Evolutionary conservation across 2,888 invertebrate species (phyloP).

Genomic region (Folsomia candida): DNA sequence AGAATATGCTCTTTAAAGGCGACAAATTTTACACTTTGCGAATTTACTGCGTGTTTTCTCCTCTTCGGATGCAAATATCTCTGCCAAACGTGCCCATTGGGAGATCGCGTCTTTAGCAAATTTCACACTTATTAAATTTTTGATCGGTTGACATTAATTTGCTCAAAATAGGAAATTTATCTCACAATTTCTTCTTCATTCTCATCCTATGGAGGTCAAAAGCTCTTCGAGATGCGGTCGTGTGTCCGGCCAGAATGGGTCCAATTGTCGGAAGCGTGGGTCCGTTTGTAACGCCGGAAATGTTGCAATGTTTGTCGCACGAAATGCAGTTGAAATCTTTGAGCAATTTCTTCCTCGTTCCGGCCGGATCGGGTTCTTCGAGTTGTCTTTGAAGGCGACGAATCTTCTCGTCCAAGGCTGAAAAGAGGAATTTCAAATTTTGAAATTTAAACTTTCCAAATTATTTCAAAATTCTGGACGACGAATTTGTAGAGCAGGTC

Average conservation of each 20-base stretch:
- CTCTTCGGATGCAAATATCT: too few relatives aligned
- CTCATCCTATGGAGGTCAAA: constrained; percentile 44
- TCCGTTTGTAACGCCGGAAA: constrained; percentile 43
- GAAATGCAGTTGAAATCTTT: constrained; percentile 47
- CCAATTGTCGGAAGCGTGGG: constrained; percentile 29
- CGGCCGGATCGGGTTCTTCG: constrained; percentile 50
- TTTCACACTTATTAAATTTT: too few relatives aligned
- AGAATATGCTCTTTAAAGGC: too few relatives aligned
- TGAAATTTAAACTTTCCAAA: too few relatives aligned
- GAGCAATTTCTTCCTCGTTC: constrained; percentile 47
- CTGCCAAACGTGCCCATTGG: too few relatives aligned
- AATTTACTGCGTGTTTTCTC: too few relatives aligned
- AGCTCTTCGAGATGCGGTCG: constrained; percentile 41
- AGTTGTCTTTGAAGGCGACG: constrained; percentile 28
- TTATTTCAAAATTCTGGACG: too few relatives aligned
- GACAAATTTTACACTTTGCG: too few relatives aligned
- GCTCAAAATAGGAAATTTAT: too few relatives aligned
- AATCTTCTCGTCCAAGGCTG: constrained; percentile 39
- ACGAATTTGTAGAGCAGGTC: too few relatives aligned
- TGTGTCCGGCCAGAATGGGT: constrained; percentile 39
- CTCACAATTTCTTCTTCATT: constrained; percentile 18
- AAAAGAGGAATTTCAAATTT: constrained; percentile 3
- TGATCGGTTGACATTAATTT: too few relatives aligned
- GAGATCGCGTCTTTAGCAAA: too few relatives aligned
- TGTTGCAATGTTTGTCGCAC: constrained; percentile 44